phyloP scores from a whole-genome alignment of 2,113 vertebrate genomes.

The Pelecanus crispus region DNA sequence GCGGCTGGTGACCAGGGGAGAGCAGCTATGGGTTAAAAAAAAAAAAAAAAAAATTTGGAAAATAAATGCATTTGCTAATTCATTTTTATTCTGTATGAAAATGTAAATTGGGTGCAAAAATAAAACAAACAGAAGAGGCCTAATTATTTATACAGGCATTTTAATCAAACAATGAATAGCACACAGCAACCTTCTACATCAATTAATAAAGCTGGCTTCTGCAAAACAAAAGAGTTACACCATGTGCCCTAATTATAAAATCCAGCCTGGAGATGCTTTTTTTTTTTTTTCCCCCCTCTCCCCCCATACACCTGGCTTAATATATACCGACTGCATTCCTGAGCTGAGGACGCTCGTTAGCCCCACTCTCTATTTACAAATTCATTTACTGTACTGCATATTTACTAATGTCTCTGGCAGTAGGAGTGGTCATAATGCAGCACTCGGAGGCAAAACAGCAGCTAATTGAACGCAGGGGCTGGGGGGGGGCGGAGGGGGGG shows the following conservation, averaged over 20 bases:
- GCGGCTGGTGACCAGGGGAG: not conserved
- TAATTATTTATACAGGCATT: conserved; percentile 74
- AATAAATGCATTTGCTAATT: not conserved
- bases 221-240: conserved; percentile 61
- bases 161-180: conserved; percentile 75
- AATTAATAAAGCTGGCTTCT: conserved; percentile 70
- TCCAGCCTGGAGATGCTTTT: conserved; percentile 24
- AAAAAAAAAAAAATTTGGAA: not conserved
- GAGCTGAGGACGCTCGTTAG: conserved; percentile 35
- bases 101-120: conserved; percentile 50
- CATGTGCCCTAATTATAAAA: conserved; percentile 55
- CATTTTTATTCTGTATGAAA: not conserved
- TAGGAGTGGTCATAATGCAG: conserved; percentile 74
- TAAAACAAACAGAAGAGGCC: conserved; percentile 59
- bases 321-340: not conserved
- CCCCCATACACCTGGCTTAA: conserved; percentile 23
- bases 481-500: not conserved
- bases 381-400: conserved; percentile 24
- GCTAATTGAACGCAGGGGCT: conserved; percentile 74
- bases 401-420: conserved; percentile 45
- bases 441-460: conserved; percentile 70
- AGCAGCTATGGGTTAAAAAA: not conserved
- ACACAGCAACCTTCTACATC: conserved; percentile 68
- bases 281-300: not conserved
- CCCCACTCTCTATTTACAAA: conserved; percentile 11